A percentile compares a stretch with the other conserved stretches of the same genome.
Conservation (phyloP, 92 coral and sea anemone species). For the Epizoanthus rinbou region DNA sequence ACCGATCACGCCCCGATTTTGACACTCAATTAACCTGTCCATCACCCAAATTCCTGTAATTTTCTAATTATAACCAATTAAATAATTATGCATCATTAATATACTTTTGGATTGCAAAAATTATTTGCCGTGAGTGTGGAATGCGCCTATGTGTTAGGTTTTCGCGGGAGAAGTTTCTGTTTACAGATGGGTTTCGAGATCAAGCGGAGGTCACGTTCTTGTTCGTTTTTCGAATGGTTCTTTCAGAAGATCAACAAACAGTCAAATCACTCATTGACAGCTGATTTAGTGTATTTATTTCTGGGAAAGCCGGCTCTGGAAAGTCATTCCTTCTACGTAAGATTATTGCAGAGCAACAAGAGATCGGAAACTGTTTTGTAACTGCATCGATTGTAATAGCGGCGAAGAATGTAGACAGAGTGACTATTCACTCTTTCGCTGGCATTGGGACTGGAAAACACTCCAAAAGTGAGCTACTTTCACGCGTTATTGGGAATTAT, state of each 20-base stretch:
- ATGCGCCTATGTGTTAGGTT: no score
- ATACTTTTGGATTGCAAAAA: no score
- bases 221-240: no score
- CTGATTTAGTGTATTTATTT: constrained; percentile 40
- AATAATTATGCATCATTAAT: no score
- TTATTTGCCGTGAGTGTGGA: no score
- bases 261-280: constrained; percentile 11
- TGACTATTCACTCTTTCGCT: constrained; percentile 34
- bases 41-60: no score
- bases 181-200: no score
- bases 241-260: background rate
- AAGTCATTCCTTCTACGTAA: background rate
- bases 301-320: constrained; percentile 42
- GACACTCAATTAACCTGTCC: no score
- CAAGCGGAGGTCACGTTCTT: no score
- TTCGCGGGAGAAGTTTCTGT: no score
- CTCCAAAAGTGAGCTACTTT: constrained; percentile 40
- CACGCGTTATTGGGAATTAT: constrained; percentile 14
- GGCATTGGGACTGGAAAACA: constrained; percentile 48
- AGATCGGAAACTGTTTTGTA: background rate
- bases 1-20: no score
- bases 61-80: no score
- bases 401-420: constrained; percentile 37
- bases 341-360: background rate
- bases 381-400: constrained; percentile 49